Evolutionary conservation across 1,140 invertebrate species (phyloP).

Genomic region (Panulirus ornatus): DNA sequence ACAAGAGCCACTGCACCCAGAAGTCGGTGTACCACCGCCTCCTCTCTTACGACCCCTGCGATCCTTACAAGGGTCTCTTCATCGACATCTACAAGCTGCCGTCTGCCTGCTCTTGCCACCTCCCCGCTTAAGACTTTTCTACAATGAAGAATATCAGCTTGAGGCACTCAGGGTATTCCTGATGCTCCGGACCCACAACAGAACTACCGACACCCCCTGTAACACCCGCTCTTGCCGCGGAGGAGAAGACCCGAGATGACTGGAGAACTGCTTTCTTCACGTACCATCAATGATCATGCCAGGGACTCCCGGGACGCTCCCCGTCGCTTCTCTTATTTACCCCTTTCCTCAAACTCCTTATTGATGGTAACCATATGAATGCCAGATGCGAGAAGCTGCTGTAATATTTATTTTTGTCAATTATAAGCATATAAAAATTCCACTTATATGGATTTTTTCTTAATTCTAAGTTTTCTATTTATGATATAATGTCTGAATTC

Average conservation of each 20-base stretch:
- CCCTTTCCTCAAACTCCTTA: background rate
- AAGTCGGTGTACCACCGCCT: slow-evolving; percentile 76
- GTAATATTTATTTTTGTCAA: slow-evolving; percentile 40
- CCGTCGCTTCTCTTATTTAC: slow-evolving; percentile 13
- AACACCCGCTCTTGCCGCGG: slow-evolving; percentile 7
- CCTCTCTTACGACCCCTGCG: slow-evolving; percentile 76
- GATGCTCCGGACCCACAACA: slow-evolving; percentile 42
- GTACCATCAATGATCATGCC: slow-evolving; percentile 41
- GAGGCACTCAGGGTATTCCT: background rate
- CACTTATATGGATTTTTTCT: too few relatives aligned
- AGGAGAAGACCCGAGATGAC: slow-evolving; percentile 61
- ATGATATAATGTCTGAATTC: too few relatives aligned
- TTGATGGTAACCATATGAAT: slow-evolving; percentile 33
- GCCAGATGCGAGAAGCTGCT: slow-evolving; percentile 52
- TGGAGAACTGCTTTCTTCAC: slow-evolving; percentile 70
- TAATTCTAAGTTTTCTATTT: too few relatives aligned
- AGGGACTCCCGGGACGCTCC: slow-evolving; percentile 63
- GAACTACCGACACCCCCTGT: slow-evolving; percentile 42
- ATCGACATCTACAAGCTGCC: slow-evolving; percentile 76
- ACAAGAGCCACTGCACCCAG: slow-evolving; percentile 75
- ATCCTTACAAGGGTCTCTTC: slow-evolving; percentile 76
- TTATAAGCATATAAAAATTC: too few relatives aligned
- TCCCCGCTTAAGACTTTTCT: slow-evolving; percentile 62
- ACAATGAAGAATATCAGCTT: background rate
- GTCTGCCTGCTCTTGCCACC: slow-evolving; percentile 76